Conservation (phyloP, 2,797 vertebrate genomes). For the Prunella strophiata region DNA sequence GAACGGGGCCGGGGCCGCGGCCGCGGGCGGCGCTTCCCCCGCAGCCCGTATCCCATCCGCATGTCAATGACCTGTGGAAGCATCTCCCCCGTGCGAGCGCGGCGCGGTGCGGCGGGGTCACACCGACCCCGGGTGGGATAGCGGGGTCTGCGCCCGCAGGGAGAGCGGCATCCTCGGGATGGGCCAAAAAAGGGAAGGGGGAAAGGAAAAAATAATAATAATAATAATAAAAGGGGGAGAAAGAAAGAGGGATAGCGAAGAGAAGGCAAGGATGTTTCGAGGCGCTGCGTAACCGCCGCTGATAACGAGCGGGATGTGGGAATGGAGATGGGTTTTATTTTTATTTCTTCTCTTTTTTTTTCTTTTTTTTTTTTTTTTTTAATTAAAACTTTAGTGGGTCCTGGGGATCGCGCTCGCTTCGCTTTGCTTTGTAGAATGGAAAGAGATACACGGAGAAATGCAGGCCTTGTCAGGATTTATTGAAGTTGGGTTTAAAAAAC, state of each 20-base stretch:
- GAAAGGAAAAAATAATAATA: rapidly evolving
- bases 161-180: not conserved
- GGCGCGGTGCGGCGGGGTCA: not conserved
- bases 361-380: not conserved
- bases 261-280: not conserved
- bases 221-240: too few species aligned
- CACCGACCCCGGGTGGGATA: not conserved
- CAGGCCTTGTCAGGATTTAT: slow-evolving; percentile 77
- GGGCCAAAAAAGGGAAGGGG: not conserved
- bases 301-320: not conserved
- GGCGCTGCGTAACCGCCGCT: not conserved
- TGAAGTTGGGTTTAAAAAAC: slow-evolving; percentile 80
- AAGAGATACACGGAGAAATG: slow-evolving; percentile 71
- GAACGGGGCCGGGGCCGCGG: not conserved
- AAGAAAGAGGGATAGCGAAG: not conserved
- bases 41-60: slow-evolving; percentile 20
- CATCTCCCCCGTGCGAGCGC: slow-evolving; percentile 24
- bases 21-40: not conserved
- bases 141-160: not conserved
- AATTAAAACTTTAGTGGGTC: slow-evolving; percentile 46
- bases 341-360: not conserved
- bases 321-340: not conserved
- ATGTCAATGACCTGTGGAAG: not conserved
- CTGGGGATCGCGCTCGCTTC: slow-evolving; percentile 47
- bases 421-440: slow-evolving; percentile 63